Percentiles rank a stretch among this genome's conserved stretches.
These are phyloP conservation scores for Machaerirhynchus nigripectus DNA, from an alignment of 2,113 vertebrate genomes.

Conservation along the genomic window DNA sequence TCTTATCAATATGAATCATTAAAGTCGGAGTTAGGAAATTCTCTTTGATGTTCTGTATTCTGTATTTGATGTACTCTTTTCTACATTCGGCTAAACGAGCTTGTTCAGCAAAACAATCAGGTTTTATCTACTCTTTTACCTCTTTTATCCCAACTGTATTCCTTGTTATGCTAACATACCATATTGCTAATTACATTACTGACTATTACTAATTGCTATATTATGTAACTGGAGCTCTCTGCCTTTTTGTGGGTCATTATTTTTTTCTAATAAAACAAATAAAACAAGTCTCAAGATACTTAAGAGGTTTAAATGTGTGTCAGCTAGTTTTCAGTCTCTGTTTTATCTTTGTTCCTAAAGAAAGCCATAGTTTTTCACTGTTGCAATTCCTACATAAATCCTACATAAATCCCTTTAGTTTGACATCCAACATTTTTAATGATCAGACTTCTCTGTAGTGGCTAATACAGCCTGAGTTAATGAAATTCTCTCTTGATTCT, in stretches of 20 bases:
- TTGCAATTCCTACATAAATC: neutral
- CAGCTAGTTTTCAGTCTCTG: neutral
- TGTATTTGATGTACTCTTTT: neutral
- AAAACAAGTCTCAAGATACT: neutral
- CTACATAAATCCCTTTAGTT: neutral
- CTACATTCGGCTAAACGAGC: neutral
- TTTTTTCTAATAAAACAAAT: conserved; percentile 6
- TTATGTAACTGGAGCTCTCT: neutral
- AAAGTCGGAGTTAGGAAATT: neutral
- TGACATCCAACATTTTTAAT: neutral
- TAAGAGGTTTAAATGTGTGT: neutral
- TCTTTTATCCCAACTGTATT: neutral
- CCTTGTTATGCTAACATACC: neutral
- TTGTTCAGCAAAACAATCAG: neutral
- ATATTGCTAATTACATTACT: neutral
- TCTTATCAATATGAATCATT: neutral
- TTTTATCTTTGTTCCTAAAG: neutral
- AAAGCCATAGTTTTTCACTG: neutral
- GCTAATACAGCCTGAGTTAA: neutral
- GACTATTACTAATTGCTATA: neutral
- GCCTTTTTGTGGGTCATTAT: neutral
- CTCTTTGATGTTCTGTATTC: neutral
- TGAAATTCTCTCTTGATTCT: neutral
- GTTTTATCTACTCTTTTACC: neutral
- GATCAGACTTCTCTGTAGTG: neutral